Evolutionary conservation across 2,888 invertebrate species (phyloP), one percentile per base, ranked within the genome.

Genomic region (Lycophotia porphyrea): DNA sequence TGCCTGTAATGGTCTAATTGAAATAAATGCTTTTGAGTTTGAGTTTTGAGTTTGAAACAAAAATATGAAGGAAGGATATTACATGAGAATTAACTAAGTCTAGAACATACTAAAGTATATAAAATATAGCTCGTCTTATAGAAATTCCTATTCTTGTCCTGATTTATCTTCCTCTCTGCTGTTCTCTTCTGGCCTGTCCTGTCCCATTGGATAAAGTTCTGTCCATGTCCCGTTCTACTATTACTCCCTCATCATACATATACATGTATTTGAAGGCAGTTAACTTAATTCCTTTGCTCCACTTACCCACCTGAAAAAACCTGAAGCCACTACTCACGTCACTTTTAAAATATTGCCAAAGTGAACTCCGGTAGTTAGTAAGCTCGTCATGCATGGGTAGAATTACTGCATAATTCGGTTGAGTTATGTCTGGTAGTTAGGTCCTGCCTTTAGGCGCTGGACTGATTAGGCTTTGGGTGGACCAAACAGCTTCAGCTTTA

Each of bases 401-500:
- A 11, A 49, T 58, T n/a, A 39, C 61, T 52, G 58, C 61, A 77
- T 76, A 73, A 73, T 63, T 63, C 58, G 60, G 34, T 27, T 44
- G 36, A 70, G 49, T 76, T 70, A 80, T 70, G 49, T 52, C 15
- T 2, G 58, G 58, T 67, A 71, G 55, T 76, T 70, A 69, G 47
- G n/a, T 21, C 21, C 21, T 69, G 69, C 76, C 80, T 72, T 15
- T 15, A 66, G 64, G 81, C 72, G 67, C 61, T 71, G 58, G 31
- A 52, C 39, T 80, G 58, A 73, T 80, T 76, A 81, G 58, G 47
- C 60, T 71, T 76, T 70, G 71, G 64, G n/a, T n/a, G n/a, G n/a
- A n/a, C n/a, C n/a, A n/a, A n/a, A n/a, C n/a, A n/a, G n/a, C n/a
- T n/a, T n/a, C n/a, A n/a, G n/a, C 39, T 80, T 74, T 68, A 74